Conservation (phyloP, 2,113 vertebrate species). For the Chaenogobius annularis region DNA sequence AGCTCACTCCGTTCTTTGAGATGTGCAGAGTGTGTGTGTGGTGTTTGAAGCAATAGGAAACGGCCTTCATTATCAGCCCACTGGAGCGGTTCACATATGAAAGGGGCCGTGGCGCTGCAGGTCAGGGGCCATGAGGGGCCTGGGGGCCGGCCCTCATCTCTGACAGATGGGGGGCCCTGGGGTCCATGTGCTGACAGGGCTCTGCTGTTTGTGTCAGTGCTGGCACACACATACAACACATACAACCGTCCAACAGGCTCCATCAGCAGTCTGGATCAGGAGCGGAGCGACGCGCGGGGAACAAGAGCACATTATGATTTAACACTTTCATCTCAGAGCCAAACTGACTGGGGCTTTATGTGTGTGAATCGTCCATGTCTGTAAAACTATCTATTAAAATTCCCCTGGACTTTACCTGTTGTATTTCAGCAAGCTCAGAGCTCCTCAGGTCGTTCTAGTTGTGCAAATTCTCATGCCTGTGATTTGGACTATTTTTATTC, state of each 20-base stretch:
- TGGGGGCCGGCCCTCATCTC: not conserved
- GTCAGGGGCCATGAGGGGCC: conserved; percentile 1
- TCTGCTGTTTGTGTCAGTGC: not conserved
- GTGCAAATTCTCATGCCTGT: too few species aligned
- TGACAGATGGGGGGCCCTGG: not conserved
- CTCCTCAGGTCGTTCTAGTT: too few species aligned
- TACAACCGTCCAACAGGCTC: too few species aligned
- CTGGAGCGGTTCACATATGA: not conserved
- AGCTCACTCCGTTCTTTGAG: not conserved
- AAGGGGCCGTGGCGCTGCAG: not conserved
- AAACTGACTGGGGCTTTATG: not conserved
- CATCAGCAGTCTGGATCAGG: too few species aligned
- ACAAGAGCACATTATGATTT: not conserved
- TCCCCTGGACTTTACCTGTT: too few species aligned
- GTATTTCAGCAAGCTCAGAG: too few species aligned
- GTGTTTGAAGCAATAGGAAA: not conserved
- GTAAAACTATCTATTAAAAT: too few species aligned
- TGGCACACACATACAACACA: too few species aligned
- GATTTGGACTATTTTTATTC: too few species aligned
- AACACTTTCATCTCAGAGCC: not conserved
- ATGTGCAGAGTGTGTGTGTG: not conserved
- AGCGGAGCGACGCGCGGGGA: too few species aligned
- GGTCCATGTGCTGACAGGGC: not conserved
- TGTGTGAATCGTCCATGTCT: not conserved
- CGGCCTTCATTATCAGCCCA: not conserved